Evolutionary conservation across 2,797 vertebrate species (phyloP).

Genomic region (Myotis daubentonii): DNA sequence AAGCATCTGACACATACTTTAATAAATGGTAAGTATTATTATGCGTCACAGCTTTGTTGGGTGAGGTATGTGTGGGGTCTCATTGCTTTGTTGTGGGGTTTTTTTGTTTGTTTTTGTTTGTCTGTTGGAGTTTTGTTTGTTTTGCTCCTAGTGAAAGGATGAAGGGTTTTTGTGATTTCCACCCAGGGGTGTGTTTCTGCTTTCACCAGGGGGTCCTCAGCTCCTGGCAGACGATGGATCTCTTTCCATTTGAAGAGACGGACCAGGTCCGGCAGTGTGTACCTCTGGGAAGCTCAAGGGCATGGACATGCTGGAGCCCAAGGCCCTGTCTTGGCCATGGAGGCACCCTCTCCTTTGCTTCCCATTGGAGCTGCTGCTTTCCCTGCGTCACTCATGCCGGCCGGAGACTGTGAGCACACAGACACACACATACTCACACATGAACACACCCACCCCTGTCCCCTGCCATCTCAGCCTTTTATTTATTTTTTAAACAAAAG

Average conservation of each 20-base stretch:
- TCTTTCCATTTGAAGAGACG: background rate
- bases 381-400: background rate
- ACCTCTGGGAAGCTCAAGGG: background rate
- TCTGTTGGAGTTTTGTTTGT: background rate
- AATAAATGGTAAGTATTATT: background rate
- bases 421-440: background rate
- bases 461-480: background rate
- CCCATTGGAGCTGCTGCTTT: background rate
- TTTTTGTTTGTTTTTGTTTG: background rate
- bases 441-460: background rate
- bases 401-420: background rate
- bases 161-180: background rate
- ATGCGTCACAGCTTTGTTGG: background rate
- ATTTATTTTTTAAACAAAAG: background rate
- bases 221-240: background rate
- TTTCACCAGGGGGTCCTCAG: background rate
- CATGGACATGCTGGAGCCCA: background rate
- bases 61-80: background rate
- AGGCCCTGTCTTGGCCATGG: background rate
- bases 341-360: background rate
- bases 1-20: background rate
- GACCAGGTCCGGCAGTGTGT: background rate
- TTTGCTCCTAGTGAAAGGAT: background rate
- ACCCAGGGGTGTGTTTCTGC: background rate
- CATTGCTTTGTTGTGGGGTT: background rate